Evolutionary conservation across 2,888 invertebrate genomes (phyloP), one percentile per base, ranked within the genome.

Genomic region (Synergus gifuensis): DNA sequence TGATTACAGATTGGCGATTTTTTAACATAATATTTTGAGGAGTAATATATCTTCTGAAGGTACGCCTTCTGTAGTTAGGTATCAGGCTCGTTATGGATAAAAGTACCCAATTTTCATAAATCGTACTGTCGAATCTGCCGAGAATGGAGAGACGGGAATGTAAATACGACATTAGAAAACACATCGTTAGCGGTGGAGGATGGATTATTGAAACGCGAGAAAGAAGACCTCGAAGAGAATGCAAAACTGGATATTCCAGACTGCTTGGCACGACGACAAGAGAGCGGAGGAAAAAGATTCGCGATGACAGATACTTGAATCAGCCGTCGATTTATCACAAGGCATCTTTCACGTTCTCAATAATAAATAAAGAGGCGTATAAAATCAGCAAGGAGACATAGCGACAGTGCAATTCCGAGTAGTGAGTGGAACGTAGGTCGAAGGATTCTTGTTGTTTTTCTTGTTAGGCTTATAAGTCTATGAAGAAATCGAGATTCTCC

Each of bases 201-300:
- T 73, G 49, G 73, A 73, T 73, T 73, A 73, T 73, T 73, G 73
- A 73, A 73, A 73, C 54, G 54, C 73, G 36, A 73, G 69, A 69
- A 73, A 54, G 54, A 54, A 73, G 54, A 73, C 73, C 54, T 54
- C 54, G 54, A 73, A 73, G 73, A 73, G 73, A 73, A 73, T 73
- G 73, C 54, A 73, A 73, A n/a, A 83, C 82, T 81, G 83, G 81
- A 83, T 82, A 82, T 85, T 83, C 83, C 83, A 88, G 89, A 89
- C 88, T 87, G 88, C 88, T 85, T 89, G 88, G 88, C 89, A 86
- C 86, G 85, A 69, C 82, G 78, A 81, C 82, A 81, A 79, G 80
- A 64, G 83, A 83, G 80, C 79, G 81, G 77, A 80, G 84, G 79
- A 81, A 79, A 76, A 83, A 81, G 78, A 79, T 80, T 81, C 77